Evolutionary conservation across 2,888 invertebrate genomes (phyloP).

Genomic region (Spicauda simplicius): DNA sequence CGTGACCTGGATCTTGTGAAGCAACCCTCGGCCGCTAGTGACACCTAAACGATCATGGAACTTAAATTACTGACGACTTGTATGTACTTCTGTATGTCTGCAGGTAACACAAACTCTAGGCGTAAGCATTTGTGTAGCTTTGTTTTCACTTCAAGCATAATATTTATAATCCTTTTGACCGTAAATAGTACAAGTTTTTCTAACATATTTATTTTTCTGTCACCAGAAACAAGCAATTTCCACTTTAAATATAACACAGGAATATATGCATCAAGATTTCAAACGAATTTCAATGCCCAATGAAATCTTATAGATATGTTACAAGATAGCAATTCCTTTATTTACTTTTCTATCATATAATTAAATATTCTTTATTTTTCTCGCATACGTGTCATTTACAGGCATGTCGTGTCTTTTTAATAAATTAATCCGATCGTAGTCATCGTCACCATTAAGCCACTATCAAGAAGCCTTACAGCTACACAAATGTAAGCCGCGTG

Average conservation of each 20-base stretch:
- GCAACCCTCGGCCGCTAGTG: constrained; percentile 74
- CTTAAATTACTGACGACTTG: background rate
- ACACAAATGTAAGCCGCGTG: background rate
- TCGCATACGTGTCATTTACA: too few relatives aligned
- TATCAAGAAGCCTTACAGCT: background rate
- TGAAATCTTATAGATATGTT: too few relatives aligned
- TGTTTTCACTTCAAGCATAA: background rate
- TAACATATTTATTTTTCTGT: too few relatives aligned
- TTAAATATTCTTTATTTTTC: too few relatives aligned
- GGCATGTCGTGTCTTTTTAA: background rate
- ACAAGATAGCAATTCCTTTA: too few relatives aligned
- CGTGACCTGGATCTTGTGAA: constrained; percentile 86
- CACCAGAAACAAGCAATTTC: too few relatives aligned
- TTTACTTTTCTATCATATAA: too few relatives aligned
- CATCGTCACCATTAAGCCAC: background rate
- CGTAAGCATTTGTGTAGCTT: background rate
- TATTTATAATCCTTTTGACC: too few relatives aligned
- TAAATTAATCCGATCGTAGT: background rate
- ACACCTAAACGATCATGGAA: constrained; percentile 71
- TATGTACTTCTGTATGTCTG: constrained; percentile 6
- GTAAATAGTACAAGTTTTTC: too few relatives aligned
- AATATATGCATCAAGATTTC: too few relatives aligned
- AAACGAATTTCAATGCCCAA: too few relatives aligned
- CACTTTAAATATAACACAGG: too few relatives aligned
- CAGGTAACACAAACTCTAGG: background rate